These are phyloP conservation scores for Sitta carolinensis DNA, from an alignment of 2,797 vertebrate species.

Conservation along the genomic window DNA sequence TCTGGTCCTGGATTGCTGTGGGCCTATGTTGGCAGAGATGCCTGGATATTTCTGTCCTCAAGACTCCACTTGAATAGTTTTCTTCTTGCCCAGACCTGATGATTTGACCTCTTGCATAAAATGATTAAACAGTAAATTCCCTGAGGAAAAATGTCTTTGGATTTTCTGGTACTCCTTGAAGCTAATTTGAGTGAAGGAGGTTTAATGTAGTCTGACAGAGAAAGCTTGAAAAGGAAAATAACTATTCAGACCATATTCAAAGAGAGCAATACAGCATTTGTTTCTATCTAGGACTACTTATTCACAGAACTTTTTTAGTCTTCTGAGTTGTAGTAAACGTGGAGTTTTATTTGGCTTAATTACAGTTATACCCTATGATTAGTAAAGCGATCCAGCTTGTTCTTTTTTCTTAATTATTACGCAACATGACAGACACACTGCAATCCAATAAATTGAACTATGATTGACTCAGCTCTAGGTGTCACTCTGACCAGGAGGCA, in stretches of 20 bases:
- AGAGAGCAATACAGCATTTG: neutral
- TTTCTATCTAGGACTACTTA: neutral
- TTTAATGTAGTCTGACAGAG: neutral
- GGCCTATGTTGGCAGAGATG: neutral
- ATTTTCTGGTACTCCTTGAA: neutral
- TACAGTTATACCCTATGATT: slow-evolving; percentile 3
- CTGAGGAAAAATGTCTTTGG: neutral
- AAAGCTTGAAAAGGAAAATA: neutral
- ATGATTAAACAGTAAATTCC: neutral
- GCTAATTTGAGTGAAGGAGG: neutral
- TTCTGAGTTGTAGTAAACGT: neutral
- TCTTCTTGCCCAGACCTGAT: neutral
- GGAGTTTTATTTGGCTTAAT: slow-evolving; percentile 17
- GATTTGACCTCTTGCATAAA: neutral
- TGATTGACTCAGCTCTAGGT: slow-evolving; percentile 11
- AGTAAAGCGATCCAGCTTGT: neutral
- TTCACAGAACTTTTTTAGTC: neutral
- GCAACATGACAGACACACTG: neutral
- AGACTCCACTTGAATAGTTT: neutral
- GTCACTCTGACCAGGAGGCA: slow-evolving; percentile 19
- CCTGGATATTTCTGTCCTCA: neutral
- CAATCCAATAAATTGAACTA: neutral
- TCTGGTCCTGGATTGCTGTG: neutral
- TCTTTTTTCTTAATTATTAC: slow-evolving; percentile 18
- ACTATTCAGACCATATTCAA: neutral